phyloP scores from a whole-genome alignment of 2,797 vertebrate species.

The Acanthurus tractus region DNA sequence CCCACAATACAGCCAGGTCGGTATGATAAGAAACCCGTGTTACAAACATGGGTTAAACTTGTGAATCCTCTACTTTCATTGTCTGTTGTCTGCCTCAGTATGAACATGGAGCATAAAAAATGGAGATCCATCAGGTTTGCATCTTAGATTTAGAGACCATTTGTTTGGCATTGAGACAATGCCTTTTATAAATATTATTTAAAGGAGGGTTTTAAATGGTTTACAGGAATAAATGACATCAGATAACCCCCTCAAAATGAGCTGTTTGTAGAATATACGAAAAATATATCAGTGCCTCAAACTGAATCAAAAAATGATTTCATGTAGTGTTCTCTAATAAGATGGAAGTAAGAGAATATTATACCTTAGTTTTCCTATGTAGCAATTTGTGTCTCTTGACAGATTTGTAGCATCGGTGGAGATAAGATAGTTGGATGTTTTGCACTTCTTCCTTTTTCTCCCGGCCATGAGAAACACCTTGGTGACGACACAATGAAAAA shows the following conservation, averaged over 20 bases:
- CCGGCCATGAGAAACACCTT: conserved; percentile 93
- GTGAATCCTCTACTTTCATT: not conserved
- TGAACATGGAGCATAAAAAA: not conserved
- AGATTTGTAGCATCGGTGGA: conserved; percentile 90
- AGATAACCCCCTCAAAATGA: no score
- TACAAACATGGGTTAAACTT: not conserved
- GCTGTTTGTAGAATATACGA: not conserved
- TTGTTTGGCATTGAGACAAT: not conserved
- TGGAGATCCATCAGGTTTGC: not conserved
- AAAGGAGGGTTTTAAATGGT: not conserved
- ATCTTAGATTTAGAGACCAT: not conserved
- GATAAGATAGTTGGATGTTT: conserved; percentile 94
- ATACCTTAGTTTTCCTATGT: conserved; percentile 93
- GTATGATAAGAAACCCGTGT: not conserved
- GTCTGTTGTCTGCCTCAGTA: not conserved
- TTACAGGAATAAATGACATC: not conserved
- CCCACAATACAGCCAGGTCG: not conserved
- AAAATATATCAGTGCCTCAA: not conserved
- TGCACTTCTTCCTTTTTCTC: conserved; percentile 92
- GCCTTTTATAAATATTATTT: not conserved
- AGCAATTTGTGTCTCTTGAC: conserved; percentile 88
- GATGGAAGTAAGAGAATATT: not conserved
- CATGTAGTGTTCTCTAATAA: not conserved
- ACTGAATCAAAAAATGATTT: not conserved
- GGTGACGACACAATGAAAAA: conserved; percentile 7